Evolutionary conservation across 2,888 invertebrate genomes (phyloP), one percentile per base, ranked within the genome.

Genomic region (Myathropa florea): DNA sequence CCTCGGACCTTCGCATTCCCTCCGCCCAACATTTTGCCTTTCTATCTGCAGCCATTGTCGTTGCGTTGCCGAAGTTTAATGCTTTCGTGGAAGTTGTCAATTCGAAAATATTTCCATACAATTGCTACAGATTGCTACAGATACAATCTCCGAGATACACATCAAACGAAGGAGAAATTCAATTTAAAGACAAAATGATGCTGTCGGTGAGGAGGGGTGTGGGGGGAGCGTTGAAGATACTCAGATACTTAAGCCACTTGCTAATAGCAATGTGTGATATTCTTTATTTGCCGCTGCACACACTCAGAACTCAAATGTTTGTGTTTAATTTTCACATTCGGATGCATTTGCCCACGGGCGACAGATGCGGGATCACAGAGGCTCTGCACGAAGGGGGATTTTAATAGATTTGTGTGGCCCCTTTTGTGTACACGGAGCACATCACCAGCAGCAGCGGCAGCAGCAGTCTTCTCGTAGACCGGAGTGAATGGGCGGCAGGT

Each of bases 181-280:
- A 80, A 84, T 75, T 70, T 75, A 26, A 57, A 70, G 36, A 71
- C 14, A n/a, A n/a, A n/a, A n/a, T n/a, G n/a, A n/a, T n/a, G 12
- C 18, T 9, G 18, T 4, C 53, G 2, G 21, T 9, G 1, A 6
- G 21, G 1, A 3, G 60, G 2, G n/a, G 28, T 0, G 12, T 1
- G 36, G 59, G 26, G 30, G 21, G n/a, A 26, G 21, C 4, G 55
- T n/a, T 10, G 21, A 24, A 63, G 63, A 71, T 55, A 53, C 26
- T 12, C 39, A 73, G 59, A 46, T 73, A 80, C 75, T 81, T 81
- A 60, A 81, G 63, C 79, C 78, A 75, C 83, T 78, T 83, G 86
- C 83, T 86, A 86, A 86, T 86, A 86, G 78, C 67, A 75, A 86
- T 63, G 86, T 86, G 86, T 86, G 86, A 86, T 78, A 75, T 83